These are phyloP conservation scores for Halesus radiatus DNA, from an alignment of 1,140 invertebrate genomes.

Conservation along the genomic window DNA sequence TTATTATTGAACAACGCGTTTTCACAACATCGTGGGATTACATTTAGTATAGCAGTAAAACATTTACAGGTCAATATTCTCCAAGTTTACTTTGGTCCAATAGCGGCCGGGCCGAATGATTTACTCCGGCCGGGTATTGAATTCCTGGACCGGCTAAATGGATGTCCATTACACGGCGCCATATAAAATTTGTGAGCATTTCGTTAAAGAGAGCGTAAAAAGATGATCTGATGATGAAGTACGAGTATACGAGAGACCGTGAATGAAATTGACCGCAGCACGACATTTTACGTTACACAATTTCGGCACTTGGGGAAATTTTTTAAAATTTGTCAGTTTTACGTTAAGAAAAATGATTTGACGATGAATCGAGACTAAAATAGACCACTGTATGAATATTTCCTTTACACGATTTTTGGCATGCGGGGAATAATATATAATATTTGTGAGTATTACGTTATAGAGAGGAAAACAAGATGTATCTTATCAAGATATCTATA, in stretches of 20 bases:
- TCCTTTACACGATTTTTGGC: no score
- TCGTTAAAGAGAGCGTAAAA: conserved; percentile 40
- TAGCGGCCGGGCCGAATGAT: conserved; percentile 29
- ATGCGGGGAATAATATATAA: no score
- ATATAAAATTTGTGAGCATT: conserved; percentile 49
- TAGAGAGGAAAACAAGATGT: no score
- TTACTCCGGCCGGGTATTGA: conserved; percentile 45
- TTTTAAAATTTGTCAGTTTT: neutral
- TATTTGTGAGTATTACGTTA: neutral
- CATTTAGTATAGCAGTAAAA: conserved; percentile 34
- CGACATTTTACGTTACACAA: neutral
- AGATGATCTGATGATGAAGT: conserved; percentile 41
- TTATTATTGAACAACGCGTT: conserved; percentile 18
- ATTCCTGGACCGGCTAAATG: conserved; percentile 42
- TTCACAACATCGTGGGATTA: conserved; percentile 11
- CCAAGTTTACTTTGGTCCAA: conserved; percentile 33
- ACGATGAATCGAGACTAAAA: no score
- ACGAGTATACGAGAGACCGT: conserved; percentile 2
- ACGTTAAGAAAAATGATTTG: no score
- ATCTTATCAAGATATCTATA: no score
- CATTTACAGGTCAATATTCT: conserved; percentile 42
- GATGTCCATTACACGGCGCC: conserved; percentile 42
- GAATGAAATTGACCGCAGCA: neutral
- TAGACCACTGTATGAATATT: no score
- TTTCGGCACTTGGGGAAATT: neutral